Evolutionary conservation across 2,888 invertebrate genomes (phyloP), one percentile per base, ranked within the genome.

Genomic region (Heliconius erato): DNA sequence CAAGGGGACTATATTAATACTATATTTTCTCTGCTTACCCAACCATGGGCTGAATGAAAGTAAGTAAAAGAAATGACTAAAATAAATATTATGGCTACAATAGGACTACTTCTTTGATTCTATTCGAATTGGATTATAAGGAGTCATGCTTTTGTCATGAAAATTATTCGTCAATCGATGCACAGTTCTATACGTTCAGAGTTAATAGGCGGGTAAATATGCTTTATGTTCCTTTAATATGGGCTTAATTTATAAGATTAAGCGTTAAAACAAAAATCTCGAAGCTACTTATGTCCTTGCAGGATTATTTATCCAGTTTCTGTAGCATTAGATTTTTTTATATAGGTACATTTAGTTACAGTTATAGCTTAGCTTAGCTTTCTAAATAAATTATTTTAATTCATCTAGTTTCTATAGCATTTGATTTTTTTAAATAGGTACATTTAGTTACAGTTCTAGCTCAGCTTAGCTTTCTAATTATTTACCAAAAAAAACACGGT

Each of bases 141-240:
- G 11, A 35, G 11, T 35, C 32, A 40, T n/a, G 19, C n/a, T 5
- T 40, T 69, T 74, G 32, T 54, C 49, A 23, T 23, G 23, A 74
- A 74, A 54, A 54, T 59, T 74, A 59, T 59, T 54, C 76, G 44
- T 54, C 40, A 28, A 59, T 63, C 82, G 69, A 82, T 81, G 82
- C 86, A 85, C 88, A 87, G 88, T 88, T 90, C 89, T 88, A 82
- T 84, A 79, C 85, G 84, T 82, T 84, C 80, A 84, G 81, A 82
- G 82, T 82, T 86, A 87, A 84, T 86, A 86, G 86, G 85, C 81
- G 87, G 88, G 88, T 89, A 87, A 89, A 89, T 88, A 90, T 40
- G 74, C 28, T 74, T 26, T 28, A 28, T 74, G 9, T 49, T 28
- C 28, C 40, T 26, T 49, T 16, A 28, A 28, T 65, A 32, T 54